Percentiles rank a stretch among this genome's conserved stretches.
Evolutionary conservation across 2,797 vertebrate species (phyloP).

Genomic region (Phylloscopus collybita): DNA sequence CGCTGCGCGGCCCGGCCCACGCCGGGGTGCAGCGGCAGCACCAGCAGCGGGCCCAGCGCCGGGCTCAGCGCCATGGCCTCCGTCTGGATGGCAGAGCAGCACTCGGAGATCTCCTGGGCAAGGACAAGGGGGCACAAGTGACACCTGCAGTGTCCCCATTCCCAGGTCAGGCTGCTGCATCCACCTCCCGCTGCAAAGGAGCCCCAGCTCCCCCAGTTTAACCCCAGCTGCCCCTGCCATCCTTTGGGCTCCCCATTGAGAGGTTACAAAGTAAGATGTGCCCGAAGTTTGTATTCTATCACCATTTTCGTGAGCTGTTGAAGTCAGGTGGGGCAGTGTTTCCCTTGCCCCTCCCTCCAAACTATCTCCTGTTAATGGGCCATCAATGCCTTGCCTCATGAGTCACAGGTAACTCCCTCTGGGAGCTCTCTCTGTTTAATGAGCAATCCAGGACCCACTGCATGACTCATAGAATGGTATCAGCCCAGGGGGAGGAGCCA

Average conservation of each 20-base stretch:
- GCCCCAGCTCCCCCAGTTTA: neutral
- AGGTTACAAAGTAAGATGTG: neutral
- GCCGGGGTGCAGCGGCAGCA: slow-evolving; percentile 81
- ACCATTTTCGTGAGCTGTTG: too few relatives aligned
- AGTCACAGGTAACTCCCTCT: too few relatives aligned
- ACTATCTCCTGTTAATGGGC: too few relatives aligned
- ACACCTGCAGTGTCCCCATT: fast-evolving
- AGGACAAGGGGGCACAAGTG: neutral
- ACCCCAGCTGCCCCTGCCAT: neutral
- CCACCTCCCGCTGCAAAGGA: neutral
- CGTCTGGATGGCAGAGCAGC: slow-evolving; percentile 78
- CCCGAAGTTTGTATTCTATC: too few relatives aligned
- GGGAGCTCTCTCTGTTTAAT: too few relatives aligned
- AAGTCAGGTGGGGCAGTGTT: too few relatives aligned
- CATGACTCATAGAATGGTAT: too few relatives aligned
- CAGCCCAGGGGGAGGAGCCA: too few relatives aligned
- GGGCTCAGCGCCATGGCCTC: slow-evolving; percentile 80
- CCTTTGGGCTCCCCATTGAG: neutral
- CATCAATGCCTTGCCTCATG: too few relatives aligned
- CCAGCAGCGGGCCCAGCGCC: slow-evolving; percentile 77
- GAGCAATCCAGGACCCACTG: too few relatives aligned
- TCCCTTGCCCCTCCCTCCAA: too few relatives aligned
- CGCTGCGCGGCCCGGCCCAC: slow-evolving; percentile 78
- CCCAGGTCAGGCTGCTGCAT: too few relatives aligned
- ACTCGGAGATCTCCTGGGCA: slow-evolving; percentile 83